A percentile compares a stretch with the other conserved stretches of the same genome.
phyloP scores from a whole-genome alignment of 2,113 vertebrate species.

The Tenebrosternarchus preto region DNA sequence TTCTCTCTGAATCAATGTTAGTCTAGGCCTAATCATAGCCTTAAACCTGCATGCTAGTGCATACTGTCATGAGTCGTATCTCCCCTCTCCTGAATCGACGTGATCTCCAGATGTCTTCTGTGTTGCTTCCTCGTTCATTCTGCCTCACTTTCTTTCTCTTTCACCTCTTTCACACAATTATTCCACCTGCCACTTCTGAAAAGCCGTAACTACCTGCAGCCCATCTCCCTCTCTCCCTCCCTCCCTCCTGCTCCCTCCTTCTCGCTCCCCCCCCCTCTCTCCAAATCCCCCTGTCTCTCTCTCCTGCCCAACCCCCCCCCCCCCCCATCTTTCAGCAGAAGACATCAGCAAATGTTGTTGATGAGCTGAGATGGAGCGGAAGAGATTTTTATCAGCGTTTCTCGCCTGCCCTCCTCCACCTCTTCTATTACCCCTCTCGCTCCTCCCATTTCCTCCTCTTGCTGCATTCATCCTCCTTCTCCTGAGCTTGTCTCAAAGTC shows the following conservation, averaged over 20 bases:
- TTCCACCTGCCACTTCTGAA: constrained; percentile 40
- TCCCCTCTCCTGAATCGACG: constrained; percentile 16
- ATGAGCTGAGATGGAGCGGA: constrained; percentile 42
- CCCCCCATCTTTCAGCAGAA: constrained; percentile 8
- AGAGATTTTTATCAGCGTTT: constrained; percentile 49
- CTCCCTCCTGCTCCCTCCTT: too few species aligned
- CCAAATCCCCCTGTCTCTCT: constrained; percentile 28
- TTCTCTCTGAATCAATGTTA: constrained; percentile 5
- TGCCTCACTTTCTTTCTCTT: constrained; percentile 31
- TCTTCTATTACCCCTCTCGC: background rate
- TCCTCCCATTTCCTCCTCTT: constrained; percentile 19
- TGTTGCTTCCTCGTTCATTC: constrained; percentile 6
- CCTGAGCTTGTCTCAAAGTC: constrained; percentile 33
- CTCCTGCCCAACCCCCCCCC: background rate
- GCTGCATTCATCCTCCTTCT: constrained; percentile 20
- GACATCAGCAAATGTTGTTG: constrained; percentile 42
- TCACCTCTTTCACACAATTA: constrained; percentile 45
- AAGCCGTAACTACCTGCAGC: constrained; percentile 24
- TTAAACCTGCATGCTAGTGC: constrained; percentile 3
- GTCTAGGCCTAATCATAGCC: background rate
- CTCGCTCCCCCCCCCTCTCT: constrained; percentile 22
- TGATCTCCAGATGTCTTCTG: constrained; percentile 22
- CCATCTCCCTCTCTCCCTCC: constrained; percentile 11
- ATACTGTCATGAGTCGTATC: constrained; percentile 27
- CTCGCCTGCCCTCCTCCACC: constrained; percentile 34